Evolutionary conservation across 2,113 vertebrate species (phyloP).

Genomic region (Acanthochromis polyacanthus): DNA sequence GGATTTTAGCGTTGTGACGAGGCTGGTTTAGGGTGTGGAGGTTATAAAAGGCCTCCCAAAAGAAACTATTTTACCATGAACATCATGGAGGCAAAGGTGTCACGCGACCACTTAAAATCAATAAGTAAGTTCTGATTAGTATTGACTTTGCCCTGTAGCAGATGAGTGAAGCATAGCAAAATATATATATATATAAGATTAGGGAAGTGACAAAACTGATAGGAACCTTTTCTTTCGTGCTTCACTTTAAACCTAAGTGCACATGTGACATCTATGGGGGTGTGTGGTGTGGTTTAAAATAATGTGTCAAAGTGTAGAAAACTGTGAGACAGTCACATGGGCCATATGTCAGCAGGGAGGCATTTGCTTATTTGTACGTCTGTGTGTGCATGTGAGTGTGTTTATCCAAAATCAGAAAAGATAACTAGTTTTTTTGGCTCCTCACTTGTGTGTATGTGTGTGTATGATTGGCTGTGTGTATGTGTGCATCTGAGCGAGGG

Average conservation of each 20-base stretch:
- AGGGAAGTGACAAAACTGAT: slow-evolving; percentile 48
- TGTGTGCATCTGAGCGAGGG: slow-evolving; percentile 62
- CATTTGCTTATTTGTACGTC: slow-evolving; percentile 40
- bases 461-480: slow-evolving; percentile 34
- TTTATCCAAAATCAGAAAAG: slow-evolving; percentile 73
- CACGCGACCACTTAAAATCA: slow-evolving; percentile 46
- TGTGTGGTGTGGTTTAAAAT: slow-evolving; percentile 16
- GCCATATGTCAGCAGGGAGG: slow-evolving; percentile 65
- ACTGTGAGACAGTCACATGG: slow-evolving; percentile 70
- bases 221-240: not conserved
- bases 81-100: slow-evolving; percentile 2
- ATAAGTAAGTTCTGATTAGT: slow-evolving; percentile 54
- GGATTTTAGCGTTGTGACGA: too few species aligned
- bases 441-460: slow-evolving; percentile 25
- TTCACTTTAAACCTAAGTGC: slow-evolving; percentile 49
- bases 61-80: slow-evolving; percentile 3
- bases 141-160: slow-evolving; percentile 61
- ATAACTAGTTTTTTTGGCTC: slow-evolving; percentile 64
- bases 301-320: slow-evolving; percentile 62
- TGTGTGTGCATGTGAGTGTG: slow-evolving; percentile 34
- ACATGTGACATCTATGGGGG: slow-evolving; percentile 31
- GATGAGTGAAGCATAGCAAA: slow-evolving; percentile 43
- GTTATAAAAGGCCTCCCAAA: not conserved
- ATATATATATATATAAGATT: slow-evolving; percentile 34
- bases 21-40: not conserved